A percentile compares a stretch with the other conserved stretches of the same genome.
Evolutionary conservation across 2,113 vertebrate species (phyloP).

Genomic region (Typhlomys cinereus): DNA sequence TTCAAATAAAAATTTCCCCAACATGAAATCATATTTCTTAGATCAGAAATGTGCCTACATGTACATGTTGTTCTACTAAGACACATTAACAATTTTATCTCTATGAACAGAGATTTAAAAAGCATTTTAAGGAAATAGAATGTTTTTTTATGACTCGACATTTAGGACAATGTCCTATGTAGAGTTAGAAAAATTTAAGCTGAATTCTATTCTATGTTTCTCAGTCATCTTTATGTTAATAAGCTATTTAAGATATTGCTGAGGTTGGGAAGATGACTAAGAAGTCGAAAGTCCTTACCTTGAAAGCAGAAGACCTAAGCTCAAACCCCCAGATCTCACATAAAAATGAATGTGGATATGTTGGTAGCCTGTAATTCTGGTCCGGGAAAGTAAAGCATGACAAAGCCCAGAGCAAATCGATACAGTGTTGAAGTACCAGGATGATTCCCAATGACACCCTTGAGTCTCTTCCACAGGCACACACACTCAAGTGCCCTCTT

Average conservation of each 20-base stretch:
- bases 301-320: too few species aligned
- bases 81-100: not conserved
- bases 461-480: too few species aligned
- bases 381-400: too few species aligned
- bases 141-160: not conserved
- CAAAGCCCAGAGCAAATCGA: too few species aligned
- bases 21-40: not conserved
- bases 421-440: too few species aligned
- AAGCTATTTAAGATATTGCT: not conserved
- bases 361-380: too few species aligned
- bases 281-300: too few species aligned
- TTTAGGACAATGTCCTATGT: not conserved
- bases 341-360: too few species aligned
- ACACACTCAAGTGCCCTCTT: too few species aligned
- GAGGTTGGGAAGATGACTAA: too few species aligned
- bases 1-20: not conserved
- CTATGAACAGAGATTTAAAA: not conserved
- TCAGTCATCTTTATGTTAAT: not conserved
- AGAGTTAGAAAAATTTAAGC: slow-evolving; percentile 30
- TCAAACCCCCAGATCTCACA: too few species aligned
- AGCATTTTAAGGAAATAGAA: not conserved
- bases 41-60: not conserved
- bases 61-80: not conserved
- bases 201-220: not conserved
- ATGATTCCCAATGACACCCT: too few species aligned